Evolutionary conservation across 2,113 vertebrate species (phyloP).

Genomic region (Pachycephala philippinensis): DNA sequence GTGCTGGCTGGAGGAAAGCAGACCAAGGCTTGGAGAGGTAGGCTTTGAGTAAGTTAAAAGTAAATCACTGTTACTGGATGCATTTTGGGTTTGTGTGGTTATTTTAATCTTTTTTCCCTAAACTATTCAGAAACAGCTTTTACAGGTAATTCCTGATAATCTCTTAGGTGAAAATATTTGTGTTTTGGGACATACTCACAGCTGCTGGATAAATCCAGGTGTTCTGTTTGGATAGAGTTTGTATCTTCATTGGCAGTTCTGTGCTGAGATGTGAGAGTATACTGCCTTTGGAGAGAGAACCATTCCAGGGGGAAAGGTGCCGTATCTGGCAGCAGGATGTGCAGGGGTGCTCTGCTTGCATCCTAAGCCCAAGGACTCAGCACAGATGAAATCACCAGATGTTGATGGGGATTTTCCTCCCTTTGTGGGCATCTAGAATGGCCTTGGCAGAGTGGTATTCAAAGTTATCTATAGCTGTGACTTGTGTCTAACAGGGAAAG

Average conservation of each 20-base stretch:
- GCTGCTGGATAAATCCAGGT: not conserved
- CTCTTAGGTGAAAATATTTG: not conserved
- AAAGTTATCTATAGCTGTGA: fast-evolving
- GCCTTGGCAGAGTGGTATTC: not conserved
- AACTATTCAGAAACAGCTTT: not conserved
- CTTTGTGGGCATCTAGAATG: not conserved
- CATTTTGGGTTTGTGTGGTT: not conserved
- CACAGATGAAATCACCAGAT: not conserved
- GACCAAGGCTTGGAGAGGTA: not conserved
- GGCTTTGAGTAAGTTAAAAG: not conserved
- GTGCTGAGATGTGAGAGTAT: not conserved
- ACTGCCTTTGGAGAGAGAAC: not conserved
- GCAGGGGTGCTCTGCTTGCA: not conserved
- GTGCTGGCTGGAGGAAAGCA: not conserved
- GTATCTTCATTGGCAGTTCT: not conserved
- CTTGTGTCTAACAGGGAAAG: not conserved
- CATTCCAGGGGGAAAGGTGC: fast-evolving
- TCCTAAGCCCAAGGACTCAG: not conserved
- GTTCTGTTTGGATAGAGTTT: not conserved
- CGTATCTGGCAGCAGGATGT: not conserved
- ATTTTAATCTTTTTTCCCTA: not conserved
- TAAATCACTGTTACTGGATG: not conserved
- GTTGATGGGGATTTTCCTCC: not conserved
- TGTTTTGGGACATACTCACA: not conserved
- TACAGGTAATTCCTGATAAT: not conserved